Percentiles rank a stretch among this genome's conserved stretches.
phyloP scores from a whole-genome alignment of 1,140 invertebrate species.

The Bombus difficillimus region DNA sequence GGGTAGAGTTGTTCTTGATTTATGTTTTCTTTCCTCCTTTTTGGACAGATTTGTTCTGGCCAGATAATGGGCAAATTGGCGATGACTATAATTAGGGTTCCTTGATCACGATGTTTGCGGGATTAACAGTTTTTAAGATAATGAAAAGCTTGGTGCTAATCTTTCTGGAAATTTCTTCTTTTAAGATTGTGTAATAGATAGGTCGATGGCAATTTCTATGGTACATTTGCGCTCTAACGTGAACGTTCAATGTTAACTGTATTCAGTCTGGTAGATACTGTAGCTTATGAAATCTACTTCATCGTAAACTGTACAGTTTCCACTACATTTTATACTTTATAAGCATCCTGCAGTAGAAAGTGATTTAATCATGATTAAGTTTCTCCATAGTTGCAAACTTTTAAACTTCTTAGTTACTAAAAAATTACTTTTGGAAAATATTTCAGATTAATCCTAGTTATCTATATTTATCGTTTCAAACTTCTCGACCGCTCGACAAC shows the following conservation, averaged over 20 bases:
- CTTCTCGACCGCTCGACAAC: too few relatives aligned
- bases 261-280: too few relatives aligned
- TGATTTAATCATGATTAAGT: not conserved
- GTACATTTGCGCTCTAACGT: not conserved
- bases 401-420: not conserved
- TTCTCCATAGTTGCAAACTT: not conserved
- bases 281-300: not conserved
- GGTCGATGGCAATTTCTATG: too few relatives aligned
- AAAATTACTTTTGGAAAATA: not conserved
- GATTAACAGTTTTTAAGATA: too few relatives aligned
- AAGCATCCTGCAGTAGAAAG: not conserved
- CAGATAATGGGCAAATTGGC: too few relatives aligned
- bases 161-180: not conserved
- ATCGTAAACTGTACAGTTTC: not conserved
- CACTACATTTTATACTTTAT: not conserved
- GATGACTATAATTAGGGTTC: too few relatives aligned
- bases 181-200: not conserved
- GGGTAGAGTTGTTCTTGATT: too few relatives aligned
- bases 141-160: not conserved
- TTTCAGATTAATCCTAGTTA: not conserved
- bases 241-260: not conserved
- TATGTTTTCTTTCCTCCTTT: too few relatives aligned
- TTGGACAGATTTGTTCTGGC: too few relatives aligned
- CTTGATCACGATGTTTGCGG: too few relatives aligned
- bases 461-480: too few relatives aligned